Percentiles rank a stretch among this genome's conserved stretches.
phyloP scores from a whole-genome alignment of 2,113 vertebrate genomes.

The Myxocyprinus asiaticus region DNA sequence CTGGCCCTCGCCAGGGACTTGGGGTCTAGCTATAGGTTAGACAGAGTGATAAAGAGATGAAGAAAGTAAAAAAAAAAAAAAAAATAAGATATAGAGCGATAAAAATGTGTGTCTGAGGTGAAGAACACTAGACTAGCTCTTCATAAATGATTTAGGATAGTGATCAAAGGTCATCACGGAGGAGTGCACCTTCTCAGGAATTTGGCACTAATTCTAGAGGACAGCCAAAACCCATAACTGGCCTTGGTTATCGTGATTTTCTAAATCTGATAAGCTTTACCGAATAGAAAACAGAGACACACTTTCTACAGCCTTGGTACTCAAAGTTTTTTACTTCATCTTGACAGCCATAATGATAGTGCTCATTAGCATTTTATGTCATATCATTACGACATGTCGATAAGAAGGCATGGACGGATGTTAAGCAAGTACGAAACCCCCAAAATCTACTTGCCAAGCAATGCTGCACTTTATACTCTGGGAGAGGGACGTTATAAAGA shows the following conservation, averaged over 20 bases:
- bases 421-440: no score
- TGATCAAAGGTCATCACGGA: constrained; percentile 23
- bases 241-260: constrained; percentile 30
- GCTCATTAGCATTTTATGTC: background rate
- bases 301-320: constrained; percentile 7
- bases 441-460: no score
- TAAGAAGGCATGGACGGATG: no score
- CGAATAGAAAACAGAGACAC: constrained; percentile 10
- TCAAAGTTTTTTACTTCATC: constrained; percentile 7
- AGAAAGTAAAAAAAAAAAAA: background rate
- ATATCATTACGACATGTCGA: no score
- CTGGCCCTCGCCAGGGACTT: constrained; percentile 14
- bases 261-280: constrained; percentile 18
- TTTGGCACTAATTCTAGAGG: constrained; percentile 29
- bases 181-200: background rate
- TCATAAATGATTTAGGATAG: constrained; percentile 22
- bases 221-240: constrained; percentile 25
- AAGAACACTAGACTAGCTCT: constrained; percentile 1
- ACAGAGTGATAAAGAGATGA: constrained; percentile 27
- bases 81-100: background rate
- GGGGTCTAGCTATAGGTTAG: constrained; percentile 3
- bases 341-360: constrained; percentile 1
- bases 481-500: no score
- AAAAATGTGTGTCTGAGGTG: background rate
- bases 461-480: no score